Percentiles rank a stretch among this genome's conserved stretches.
These are phyloP conservation scores for Sebastes vulpes DNA, from an alignment of 2,797 vertebrate genomes.

Conservation along the genomic window DNA sequence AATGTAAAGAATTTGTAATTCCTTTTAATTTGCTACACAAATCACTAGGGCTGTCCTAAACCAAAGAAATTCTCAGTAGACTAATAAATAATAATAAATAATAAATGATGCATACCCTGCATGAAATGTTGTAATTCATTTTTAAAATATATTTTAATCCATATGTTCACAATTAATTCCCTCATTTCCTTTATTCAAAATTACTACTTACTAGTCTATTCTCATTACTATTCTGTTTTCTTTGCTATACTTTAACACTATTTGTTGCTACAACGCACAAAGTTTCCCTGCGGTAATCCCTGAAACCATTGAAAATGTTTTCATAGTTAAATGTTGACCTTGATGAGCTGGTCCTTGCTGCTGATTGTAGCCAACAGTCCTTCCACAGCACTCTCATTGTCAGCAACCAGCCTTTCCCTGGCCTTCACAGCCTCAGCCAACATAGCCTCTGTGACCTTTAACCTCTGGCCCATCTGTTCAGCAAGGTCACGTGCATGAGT, in stretches of 20 bases:
- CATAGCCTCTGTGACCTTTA: conserved; percentile 86
- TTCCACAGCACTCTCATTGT: conserved; percentile 86
- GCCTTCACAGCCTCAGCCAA: conserved; percentile 85
- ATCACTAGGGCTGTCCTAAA: not conserved
- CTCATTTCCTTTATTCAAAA: not conserved
- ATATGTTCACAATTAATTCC: not conserved
- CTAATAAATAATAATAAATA: too few species aligned
- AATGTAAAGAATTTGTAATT: not conserved
- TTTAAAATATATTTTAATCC: not conserved
- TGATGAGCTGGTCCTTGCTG: conserved; percentile 88
- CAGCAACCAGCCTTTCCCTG: conserved; percentile 82
- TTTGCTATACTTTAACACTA: not conserved
- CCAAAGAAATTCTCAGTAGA: too few species aligned
- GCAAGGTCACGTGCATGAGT: conserved; percentile 76
- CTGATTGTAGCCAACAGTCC: conserved; percentile 84
- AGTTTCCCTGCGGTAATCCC: not conserved
- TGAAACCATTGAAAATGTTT: not conserved
- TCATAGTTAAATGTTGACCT: conserved; percentile 65
- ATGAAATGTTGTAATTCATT: not conserved
- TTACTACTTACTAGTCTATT: not conserved
- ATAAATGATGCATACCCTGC: not conserved
- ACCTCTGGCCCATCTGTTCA: conserved; percentile 87
- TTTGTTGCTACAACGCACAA: not conserved
- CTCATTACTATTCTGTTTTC: not conserved
- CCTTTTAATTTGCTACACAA: not conserved